phyloP scores from a whole-genome alignment of 30 jellyfish, hydroid and myxozoan genomes.

The Euphysa ruthae region DNA sequence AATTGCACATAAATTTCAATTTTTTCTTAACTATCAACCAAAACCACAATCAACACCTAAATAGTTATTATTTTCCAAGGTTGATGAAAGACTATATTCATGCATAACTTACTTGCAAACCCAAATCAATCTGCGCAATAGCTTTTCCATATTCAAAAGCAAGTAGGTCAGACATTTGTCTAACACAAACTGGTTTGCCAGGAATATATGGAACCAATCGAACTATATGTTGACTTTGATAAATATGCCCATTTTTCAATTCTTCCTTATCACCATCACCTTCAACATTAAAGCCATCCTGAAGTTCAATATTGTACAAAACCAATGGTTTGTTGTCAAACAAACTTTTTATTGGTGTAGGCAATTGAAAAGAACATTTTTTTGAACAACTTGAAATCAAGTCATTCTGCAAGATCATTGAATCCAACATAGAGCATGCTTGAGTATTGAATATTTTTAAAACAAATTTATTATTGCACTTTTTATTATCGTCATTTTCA shows the following conservation, averaged over 20 bases:
- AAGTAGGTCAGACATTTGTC: neutral
- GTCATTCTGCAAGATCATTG: too few relatives aligned
- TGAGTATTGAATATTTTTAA: too few relatives aligned
- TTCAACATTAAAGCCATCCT: neutral
- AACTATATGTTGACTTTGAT: neutral
- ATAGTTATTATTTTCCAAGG: too few relatives aligned
- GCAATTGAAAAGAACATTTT: neutral
- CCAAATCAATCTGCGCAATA: neutral
- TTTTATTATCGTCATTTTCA: too few relatives aligned
- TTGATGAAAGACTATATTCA: too few relatives aligned
- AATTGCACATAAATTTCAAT: too few relatives aligned
- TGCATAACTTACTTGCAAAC: constrained; percentile 9
- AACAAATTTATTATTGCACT: too few relatives aligned
- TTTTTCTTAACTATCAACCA: too few relatives aligned
- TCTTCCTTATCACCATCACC: neutral
- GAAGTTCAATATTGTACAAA: neutral
- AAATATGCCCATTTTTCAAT: neutral
- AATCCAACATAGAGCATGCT: too few relatives aligned
- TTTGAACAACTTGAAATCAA: neutral
- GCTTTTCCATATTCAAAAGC: neutral
- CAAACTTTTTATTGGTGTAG: neutral
- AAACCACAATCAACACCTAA: too few relatives aligned
- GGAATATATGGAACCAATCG: constrained; percentile 1
- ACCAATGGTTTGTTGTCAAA: neutral
- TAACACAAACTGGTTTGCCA: neutral